Evolutionary conservation across 2,113 vertebrate genomes (phyloP), one percentile per base, ranked within the genome.

Genomic region (Oncorhynchus kisutch): DNA sequence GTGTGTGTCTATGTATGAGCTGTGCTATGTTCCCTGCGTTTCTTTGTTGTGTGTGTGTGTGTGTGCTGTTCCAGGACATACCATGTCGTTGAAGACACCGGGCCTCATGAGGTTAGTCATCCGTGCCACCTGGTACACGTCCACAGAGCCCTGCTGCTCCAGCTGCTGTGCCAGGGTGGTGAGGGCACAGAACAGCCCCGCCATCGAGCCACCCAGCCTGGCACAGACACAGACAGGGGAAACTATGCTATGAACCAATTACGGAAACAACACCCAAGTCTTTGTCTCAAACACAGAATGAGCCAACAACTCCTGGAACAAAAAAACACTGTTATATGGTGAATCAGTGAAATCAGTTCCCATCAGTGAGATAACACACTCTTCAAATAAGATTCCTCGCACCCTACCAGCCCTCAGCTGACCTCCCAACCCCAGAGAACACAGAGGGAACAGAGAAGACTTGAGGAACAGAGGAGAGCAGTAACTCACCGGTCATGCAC

Each of bases 81-180:
- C 97, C 48, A 97, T 79, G 75, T 99, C 97, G 70, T 95, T 95
- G 84, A 99, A 98, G 71, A 98, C 88, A 72, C 97, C 97, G 0
- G 97, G 97, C 83, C 97, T 95, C 97, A 98, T 97, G 78, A 98
- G 87, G 92, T 97, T 98, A 83, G 95, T 96, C 96, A 98, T 97
- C 84, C 96, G 96, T 8, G 96, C 94, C 87, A 96, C 95, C 62
- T 96, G 96, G 89, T 98, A 99, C 76, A 99, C 95, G 74, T 99
- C 96, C 75, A 96, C 87, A 0, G 93, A 93, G 78, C 94, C 96
- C 75, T 98, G 95, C 85, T 95, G 95, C 88, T 98, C 96, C 51
- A 99, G 91, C 71, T 98, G 96, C 78, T 95, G 92, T 91, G 93
- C 94, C 75, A 99, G 88, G 0, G 95, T 95, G 51, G 92, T 94